phyloP scores from a whole-genome alignment of 2,797 vertebrate species.

The Sebastes kiyomatsui region DNA sequence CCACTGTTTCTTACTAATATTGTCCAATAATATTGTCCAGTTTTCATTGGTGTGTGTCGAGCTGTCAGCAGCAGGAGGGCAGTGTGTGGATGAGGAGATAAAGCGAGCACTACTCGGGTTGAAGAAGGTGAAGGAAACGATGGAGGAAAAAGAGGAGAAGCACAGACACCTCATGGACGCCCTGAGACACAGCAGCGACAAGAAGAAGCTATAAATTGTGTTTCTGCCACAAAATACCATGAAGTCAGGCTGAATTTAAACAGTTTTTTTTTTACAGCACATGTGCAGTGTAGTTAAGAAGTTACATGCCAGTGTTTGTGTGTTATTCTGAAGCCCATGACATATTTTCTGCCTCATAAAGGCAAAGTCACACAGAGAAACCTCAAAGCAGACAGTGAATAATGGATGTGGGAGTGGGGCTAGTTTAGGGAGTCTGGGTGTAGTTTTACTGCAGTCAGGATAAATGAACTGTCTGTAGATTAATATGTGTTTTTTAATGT shows the following conservation, averaged over 20 bases:
- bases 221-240: background rate
- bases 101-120: constrained; percentile 27
- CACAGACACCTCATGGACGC: constrained; percentile 84
- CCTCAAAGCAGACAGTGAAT: constrained; percentile 50
- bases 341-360: constrained; percentile 42
- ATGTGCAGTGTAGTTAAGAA: background rate
- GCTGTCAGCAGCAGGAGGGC: too few relatives aligned
- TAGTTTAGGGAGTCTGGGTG: constrained; percentile 17
- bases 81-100: constrained; percentile 75
- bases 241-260: background rate
- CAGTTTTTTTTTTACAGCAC: too few relatives aligned
- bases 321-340: constrained; percentile 7
- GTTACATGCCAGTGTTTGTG: constrained; percentile 2
- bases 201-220: constrained; percentile 81
- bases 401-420: constrained; percentile 36
- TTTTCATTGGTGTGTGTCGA: constrained; percentile 34
- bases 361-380: constrained; percentile 23
- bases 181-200: constrained; percentile 84
- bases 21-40: too few relatives aligned
- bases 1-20: too few relatives aligned
- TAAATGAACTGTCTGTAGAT: constrained; percentile 42
- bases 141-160: constrained; percentile 85
- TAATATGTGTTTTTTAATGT: constrained; percentile 14
- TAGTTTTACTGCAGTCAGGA: constrained; percentile 32
- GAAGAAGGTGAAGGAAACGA: constrained; percentile 86